Evolutionary conservation across 2,113 vertebrate genomes (phyloP), one percentile per base, ranked within the genome.

Genomic region (Urocolius indicus): DNA sequence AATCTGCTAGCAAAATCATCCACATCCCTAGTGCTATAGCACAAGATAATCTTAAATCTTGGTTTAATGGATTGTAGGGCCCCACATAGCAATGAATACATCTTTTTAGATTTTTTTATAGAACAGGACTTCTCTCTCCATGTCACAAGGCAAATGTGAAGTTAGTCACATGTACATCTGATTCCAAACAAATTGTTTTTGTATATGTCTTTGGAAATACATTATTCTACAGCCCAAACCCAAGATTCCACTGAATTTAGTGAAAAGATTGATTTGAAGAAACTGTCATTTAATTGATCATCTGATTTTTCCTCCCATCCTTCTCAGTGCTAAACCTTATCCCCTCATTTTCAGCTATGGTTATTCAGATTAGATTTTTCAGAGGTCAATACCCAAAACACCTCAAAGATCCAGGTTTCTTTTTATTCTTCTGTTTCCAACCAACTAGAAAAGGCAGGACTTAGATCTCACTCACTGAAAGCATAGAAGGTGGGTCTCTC

Each of bases 31-130:
- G 32, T n/a, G 51, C n/a, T 15, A 11, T n/a, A 34, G 32, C 45
- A 80, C 27, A 73, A 87, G 21, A 20, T 32, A 46, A 10, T 58
- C 32, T 63, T 61, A 20, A 17, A 72, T 46, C 52, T 46, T 36
- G 26, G 10, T 24, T 75, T 26, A 13, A 48, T 18, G 49, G 23
- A 32, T 27, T 55, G 16, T 27, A 77, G 32, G 43, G 36, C n/a
- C 63, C 49, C n/a, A 29, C 27, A 30, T 0, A 2, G 26, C 0
- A 2, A 36, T 13, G 10, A 36, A 38, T 34, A 19, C 38, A 6
- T 16, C 29, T 75, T 26, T 89, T 77, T 36, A 66, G 78, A 26
- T 14, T 38, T 54, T 22, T 49, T 43, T 61, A 30, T 38, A 30
- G 46, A 81, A n/a, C 55, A 45, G 27, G n/a, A 43, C 67, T 80